Conservation (phyloP, 2,113 vertebrate genomes). For the Myiagra hebetior region DNA sequence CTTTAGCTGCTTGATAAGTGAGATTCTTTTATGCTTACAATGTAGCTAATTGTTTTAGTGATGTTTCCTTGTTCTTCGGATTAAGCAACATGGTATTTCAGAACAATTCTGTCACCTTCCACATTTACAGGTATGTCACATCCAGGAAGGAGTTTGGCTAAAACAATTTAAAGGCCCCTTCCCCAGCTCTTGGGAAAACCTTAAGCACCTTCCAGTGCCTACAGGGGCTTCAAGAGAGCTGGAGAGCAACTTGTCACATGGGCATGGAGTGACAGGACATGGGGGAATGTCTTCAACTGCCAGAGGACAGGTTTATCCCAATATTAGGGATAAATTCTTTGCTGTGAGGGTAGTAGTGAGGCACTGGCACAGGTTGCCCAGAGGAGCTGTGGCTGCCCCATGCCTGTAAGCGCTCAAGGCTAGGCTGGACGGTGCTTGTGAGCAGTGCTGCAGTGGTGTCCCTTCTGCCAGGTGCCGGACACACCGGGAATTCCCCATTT, state of each 20-base stretch:
- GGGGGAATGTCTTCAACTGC: not conserved
- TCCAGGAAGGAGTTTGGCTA: not conserved
- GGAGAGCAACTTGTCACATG: not conserved
- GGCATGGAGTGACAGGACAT: not conserved
- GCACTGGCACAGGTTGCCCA: not conserved
- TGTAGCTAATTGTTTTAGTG: too few species aligned
- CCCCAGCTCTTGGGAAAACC: not conserved
- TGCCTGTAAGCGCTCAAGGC: too few species aligned
- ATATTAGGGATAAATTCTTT: not conserved
- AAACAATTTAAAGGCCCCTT: not conserved
- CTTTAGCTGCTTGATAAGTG: not conserved
- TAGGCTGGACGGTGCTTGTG: not conserved
- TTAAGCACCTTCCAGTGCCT: not conserved
- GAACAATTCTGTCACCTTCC: not conserved
- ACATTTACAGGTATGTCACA: not conserved
- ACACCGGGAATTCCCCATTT: rapidly evolving
- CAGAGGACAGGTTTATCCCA: not conserved
- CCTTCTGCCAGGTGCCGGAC: rapidly evolving
- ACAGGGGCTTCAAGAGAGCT: not conserved
- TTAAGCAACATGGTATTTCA: rapidly evolving
- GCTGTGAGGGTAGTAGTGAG: rapidly evolving
- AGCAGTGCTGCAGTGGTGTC: not conserved
- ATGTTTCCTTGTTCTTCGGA: not conserved
- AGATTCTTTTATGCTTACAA: not conserved
- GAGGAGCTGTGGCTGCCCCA: not conserved